phyloP scores from a whole-genome alignment of 2,113 vertebrate species.

The Leptobrachium ailaonicum region DNA sequence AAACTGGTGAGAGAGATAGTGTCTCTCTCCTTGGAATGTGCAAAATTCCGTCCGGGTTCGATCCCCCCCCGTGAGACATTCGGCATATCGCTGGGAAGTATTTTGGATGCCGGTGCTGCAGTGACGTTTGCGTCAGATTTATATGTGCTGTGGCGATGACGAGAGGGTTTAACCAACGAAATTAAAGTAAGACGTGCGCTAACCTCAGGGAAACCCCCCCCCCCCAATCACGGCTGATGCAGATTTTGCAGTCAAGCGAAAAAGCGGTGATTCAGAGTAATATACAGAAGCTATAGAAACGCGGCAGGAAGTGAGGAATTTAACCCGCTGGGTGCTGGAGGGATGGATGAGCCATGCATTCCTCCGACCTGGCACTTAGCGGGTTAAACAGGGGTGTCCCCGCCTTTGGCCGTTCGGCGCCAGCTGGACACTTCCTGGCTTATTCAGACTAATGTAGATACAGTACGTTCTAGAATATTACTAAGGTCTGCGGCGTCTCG shows the following conservation, averaged over 20 bases:
- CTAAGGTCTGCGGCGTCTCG: slow-evolving; percentile 58
- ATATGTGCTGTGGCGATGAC: neutral
- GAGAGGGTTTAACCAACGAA: neutral
- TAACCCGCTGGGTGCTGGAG: neutral
- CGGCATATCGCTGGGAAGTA: neutral
- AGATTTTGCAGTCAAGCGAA: too few species aligned
- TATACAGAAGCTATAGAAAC: slow-evolving; percentile 38
- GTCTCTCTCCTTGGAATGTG: slow-evolving; percentile 58
- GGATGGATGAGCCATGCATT: neutral
- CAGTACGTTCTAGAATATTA: slow-evolving; percentile 58
- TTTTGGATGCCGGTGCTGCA: neutral
- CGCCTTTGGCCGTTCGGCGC: neutral
- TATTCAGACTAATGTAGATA: neutral
- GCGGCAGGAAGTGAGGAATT: neutral
- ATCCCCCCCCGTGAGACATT: slow-evolving; percentile 8
- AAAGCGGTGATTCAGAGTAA: neutral
- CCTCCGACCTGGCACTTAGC: too few species aligned
- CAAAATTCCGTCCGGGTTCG: slow-evolving; percentile 51
- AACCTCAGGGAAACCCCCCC: neutral
- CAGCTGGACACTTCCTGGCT: neutral
- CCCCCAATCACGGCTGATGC: too few species aligned
- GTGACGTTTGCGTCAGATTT: neutral
- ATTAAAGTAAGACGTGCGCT: slow-evolving; percentile 3
- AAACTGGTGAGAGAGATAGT: slow-evolving; percentile 58
- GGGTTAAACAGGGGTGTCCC: neutral